Base-by-base conservation (phyloP, 2,113 vertebrate genomes). In the Illadopsis cleaveri region DNA sequence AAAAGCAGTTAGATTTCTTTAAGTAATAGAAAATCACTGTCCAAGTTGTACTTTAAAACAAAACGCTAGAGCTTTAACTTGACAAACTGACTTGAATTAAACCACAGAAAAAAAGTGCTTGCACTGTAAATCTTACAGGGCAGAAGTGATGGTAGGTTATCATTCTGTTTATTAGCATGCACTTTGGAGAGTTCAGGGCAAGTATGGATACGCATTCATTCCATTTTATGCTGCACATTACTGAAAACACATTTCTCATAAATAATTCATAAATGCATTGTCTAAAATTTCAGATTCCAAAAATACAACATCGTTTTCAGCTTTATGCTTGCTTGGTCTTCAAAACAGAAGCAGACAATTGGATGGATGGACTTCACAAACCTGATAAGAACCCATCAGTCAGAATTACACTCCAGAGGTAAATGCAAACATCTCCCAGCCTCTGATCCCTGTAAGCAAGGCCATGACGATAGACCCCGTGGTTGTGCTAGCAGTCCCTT, bases 181-280 rank as follows among this genome's bases (percentile, higher is more conserved):
- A 96, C 89, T 97, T 97, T 75, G 93, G 95, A 96, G 96, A 97
- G 94, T 97, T 97, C 93, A 92, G 93, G 96, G 91, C 84, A 97
- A 57, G 65, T 90, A 96, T 89, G 77, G 94, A 96, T 94, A 96
- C 3, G 30, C 82, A 96, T 93, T 94, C 96, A 97, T 96, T 97
- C 78, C 77, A 89, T 96, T 97, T 98, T 96, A 97, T 95, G 70
- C 87, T 4, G 35, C 58, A 88, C 78, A 84, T 96, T 98, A 97
- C 75, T 91, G 95, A 97, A 96, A 96, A 94, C 76, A 90, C 86
- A 96, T 96, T 97, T 72, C 0, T 84, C 79, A 98, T 97, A 97
- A 97, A 98, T 97, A 97, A 98, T 96, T 97, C 89, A 97, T 95
- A 89, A 93, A 70, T 20, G 64, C 75, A 85, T 94, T 97, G 95